Evolutionary conservation across 2,113 vertebrate species (phyloP).

Genomic region (Leiothrix lutea): DNA sequence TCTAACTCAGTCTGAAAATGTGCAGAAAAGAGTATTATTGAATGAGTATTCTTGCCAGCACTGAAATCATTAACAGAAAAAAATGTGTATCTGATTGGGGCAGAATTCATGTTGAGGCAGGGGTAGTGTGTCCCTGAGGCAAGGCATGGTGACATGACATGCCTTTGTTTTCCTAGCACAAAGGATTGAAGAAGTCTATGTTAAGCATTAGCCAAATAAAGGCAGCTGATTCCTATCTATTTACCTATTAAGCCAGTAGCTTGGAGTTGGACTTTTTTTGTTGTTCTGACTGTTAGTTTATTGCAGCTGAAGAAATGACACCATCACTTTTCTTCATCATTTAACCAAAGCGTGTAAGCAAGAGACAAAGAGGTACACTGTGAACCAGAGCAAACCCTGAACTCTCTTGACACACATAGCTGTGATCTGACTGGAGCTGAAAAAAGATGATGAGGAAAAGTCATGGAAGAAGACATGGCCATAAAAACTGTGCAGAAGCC

Average conservation of each 20-base stretch:
- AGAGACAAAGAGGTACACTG: neutral
- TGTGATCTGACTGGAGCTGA: neutral
- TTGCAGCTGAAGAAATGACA: neutral
- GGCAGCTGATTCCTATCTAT: neutral
- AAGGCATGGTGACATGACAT: neutral
- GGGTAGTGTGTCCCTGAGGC: neutral
- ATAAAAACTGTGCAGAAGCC: neutral
- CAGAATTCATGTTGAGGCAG: neutral
- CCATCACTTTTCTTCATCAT: neutral
- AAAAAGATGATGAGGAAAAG: neutral
- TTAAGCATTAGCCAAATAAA: constrained; percentile 9
- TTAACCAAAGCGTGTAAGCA: neutral
- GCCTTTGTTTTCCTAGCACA: neutral
- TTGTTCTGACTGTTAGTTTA: neutral
- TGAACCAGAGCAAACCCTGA: neutral
- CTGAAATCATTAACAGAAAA: constrained; percentile 10
- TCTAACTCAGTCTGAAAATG: neutral
- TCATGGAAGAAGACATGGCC: neutral
- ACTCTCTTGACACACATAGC: neutral
- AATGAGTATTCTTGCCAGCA: neutral
- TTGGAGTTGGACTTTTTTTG: neutral
- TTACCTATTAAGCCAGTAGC: neutral
- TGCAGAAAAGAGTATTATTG: neutral
- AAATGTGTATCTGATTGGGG: neutral
- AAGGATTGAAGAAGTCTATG: neutral